These are phyloP conservation scores for Carposina sasakii DNA, from an alignment of 1,140 invertebrate genomes.

Conservation along the genomic window DNA sequence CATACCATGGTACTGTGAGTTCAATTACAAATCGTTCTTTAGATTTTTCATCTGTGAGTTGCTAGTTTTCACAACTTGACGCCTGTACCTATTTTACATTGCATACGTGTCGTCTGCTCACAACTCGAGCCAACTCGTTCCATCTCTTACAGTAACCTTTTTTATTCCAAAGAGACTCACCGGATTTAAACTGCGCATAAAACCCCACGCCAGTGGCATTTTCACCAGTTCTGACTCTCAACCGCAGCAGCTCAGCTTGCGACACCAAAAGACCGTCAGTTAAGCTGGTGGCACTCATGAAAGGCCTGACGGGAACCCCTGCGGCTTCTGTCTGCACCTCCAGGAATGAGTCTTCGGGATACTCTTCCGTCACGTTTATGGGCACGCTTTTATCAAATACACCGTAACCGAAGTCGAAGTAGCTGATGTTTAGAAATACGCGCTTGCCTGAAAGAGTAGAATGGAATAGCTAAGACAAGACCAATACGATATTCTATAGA, in stretches of 20 bases:
- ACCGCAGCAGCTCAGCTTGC: slow-evolving; percentile 69
- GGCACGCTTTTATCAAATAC: slow-evolving; percentile 49
- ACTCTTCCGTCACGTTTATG: slow-evolving; percentile 34
- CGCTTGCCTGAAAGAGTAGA: slow-evolving; percentile 71
- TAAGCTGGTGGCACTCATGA: slow-evolving; percentile 59
- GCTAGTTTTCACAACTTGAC: too few species aligned
- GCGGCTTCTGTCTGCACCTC: slow-evolving; percentile 73
- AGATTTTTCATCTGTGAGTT: too few species aligned
- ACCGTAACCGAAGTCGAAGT: slow-evolving; percentile 73
- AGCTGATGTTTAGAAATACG: slow-evolving; percentile 78
- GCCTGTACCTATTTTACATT: too few species aligned
- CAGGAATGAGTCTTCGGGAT: slow-evolving; percentile 64
- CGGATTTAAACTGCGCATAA: slow-evolving; percentile 74
- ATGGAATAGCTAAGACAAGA: too few species aligned
- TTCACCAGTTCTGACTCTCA: slow-evolving; percentile 74
- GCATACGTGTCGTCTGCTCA: too few species aligned
- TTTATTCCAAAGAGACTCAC: too few species aligned
- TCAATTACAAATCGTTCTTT: too few species aligned
- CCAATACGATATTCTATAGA: too few species aligned
- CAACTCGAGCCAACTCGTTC: too few species aligned
- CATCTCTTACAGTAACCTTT: too few species aligned
- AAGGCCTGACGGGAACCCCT: slow-evolving; percentile 67
- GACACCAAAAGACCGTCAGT: slow-evolving; percentile 78
- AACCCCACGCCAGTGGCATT: slow-evolving; percentile 75
- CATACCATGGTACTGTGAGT: too few species aligned